These are phyloP conservation scores for Bambusicola thoracicus DNA, from an alignment of 2,113 vertebrate genomes.

Conservation along the genomic window DNA sequence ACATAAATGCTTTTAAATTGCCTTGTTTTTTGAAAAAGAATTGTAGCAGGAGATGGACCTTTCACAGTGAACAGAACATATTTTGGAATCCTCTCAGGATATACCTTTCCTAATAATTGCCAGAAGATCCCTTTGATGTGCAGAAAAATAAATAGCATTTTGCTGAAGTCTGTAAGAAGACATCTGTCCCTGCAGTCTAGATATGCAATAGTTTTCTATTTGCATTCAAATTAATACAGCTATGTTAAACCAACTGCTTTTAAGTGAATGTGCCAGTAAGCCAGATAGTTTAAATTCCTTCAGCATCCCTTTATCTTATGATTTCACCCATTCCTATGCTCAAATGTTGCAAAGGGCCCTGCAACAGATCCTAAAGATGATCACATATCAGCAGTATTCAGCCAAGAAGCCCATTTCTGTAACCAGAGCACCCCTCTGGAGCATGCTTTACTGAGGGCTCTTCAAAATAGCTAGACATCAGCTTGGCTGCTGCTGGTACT, in stretches of 20 bases:
- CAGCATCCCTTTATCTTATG: neutral
- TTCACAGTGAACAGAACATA: neutral
- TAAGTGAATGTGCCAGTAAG: neutral
- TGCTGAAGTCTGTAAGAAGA: neutral
- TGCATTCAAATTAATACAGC: constrained; percentile 11
- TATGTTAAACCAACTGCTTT: neutral
- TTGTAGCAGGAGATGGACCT: neutral
- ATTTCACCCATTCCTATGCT: neutral
- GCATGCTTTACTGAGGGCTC: neutral
- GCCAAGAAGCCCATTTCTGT: neutral
- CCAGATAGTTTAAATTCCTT: neutral
- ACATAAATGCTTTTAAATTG: neutral
- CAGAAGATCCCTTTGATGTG: neutral
- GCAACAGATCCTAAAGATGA: neutral
- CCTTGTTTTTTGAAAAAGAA: neutral
- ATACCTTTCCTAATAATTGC: neutral
- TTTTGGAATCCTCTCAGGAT: neutral
- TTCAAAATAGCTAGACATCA: neutral
- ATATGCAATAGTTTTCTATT: neutral
- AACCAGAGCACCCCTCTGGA: neutral
- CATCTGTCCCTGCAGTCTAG: neutral
- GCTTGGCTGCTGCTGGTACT: neutral
- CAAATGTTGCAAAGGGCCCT: neutral
- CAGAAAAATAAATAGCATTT: neutral
- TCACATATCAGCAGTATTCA: neutral